Evolutionary conservation across 2,113 vertebrate genomes (phyloP).

Genomic region (Leptodactylus fuscus): DNA sequence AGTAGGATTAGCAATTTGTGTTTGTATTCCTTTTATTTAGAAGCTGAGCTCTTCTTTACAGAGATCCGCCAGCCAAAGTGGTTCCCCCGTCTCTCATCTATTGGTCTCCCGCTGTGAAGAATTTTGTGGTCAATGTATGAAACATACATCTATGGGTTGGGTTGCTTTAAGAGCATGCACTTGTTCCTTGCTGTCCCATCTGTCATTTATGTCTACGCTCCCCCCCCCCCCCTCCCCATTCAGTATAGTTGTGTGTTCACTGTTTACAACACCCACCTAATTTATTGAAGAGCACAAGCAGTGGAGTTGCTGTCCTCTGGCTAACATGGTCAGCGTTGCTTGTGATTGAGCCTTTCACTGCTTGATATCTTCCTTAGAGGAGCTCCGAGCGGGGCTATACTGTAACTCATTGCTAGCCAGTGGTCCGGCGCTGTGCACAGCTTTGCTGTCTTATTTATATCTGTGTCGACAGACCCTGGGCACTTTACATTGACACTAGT

Average conservation of each 20-base stretch:
- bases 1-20: conserved; percentile 61
- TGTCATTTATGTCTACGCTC: not conserved
- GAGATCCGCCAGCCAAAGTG: conserved; percentile 1
- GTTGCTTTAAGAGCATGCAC: not conserved
- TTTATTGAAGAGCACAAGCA: not conserved
- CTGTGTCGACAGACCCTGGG: conserved; percentile 5
- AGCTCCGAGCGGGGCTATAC: not conserved
- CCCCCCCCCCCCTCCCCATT: not conserved
- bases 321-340: not conserved
- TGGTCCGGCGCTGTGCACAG: not conserved
- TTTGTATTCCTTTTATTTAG: conserved; percentile 44
- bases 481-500: conserved; percentile 29
- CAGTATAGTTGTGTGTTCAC: not conserved
- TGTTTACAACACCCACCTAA: not conserved
- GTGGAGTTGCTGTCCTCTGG: not conserved
- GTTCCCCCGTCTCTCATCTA: not conserved
- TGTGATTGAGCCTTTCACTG: conserved; percentile 65
- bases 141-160: not conserved
- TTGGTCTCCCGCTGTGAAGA: no score
- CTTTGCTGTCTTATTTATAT: conserved; percentile 17
- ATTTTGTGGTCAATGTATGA: conserved; percentile 25
- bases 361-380: conserved; percentile 78
- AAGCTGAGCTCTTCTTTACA: not conserved
- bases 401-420: not conserved
- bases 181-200: not conserved